Percentiles rank a stretch among this genome's conserved stretches.
Conservation (phyloP, 2,888 invertebrate genomes). For the Asteroscopus sphinx region DNA sequence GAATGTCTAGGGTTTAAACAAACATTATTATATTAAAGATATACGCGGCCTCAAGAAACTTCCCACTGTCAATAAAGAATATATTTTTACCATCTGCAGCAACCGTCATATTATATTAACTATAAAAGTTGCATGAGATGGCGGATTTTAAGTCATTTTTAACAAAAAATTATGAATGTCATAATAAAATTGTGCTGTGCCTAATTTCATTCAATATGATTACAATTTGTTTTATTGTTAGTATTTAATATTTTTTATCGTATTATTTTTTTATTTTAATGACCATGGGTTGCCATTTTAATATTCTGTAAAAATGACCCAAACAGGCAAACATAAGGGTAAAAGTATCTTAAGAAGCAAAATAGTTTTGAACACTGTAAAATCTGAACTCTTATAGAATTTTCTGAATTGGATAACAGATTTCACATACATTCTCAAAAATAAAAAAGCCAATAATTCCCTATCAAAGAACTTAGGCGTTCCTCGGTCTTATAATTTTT, state of each 20-base stretch:
- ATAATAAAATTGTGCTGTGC: constrained; percentile 2
- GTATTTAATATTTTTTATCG: not conserved
- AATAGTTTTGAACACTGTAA: constrained; percentile 17
- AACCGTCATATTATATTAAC: not conserved
- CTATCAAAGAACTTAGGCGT: too few relatives aligned
- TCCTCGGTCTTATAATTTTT: too few relatives aligned
- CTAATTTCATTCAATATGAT: not conserved
- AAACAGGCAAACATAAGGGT: not conserved
- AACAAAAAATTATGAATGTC: constrained; percentile 22
- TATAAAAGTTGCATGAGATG: not conserved
- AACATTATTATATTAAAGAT: constrained; percentile 24
- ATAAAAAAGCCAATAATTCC: too few relatives aligned
- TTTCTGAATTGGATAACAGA: too few relatives aligned
- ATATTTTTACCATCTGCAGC: not conserved
- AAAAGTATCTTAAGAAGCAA: constrained; percentile 12
- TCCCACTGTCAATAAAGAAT: not conserved
- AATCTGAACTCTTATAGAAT: constrained; percentile 18
- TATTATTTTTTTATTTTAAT: not conserved
- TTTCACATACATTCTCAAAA: too few relatives aligned
- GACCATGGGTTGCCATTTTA: constrained; percentile 6
- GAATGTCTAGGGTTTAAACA: constrained; percentile 61
- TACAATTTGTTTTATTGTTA: not conserved
- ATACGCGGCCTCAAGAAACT: constrained; percentile 17
- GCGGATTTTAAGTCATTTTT: constrained; percentile 2
- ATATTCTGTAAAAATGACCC: constrained; percentile 22